Conservation (phyloP, 2,797 vertebrate species). For the Acanthiza pusilla region DNA sequence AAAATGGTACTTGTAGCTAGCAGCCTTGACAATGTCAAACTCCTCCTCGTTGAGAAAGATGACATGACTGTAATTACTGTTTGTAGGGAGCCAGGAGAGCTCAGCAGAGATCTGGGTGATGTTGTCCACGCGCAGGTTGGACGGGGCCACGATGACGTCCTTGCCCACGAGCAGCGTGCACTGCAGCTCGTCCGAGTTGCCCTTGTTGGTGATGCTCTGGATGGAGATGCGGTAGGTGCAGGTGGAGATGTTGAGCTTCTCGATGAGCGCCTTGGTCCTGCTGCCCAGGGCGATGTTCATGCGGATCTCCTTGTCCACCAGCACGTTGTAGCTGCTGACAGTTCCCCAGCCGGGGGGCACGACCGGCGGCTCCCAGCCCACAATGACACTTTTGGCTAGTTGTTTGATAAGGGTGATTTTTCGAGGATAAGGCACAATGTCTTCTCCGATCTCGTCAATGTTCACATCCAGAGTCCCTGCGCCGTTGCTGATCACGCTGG, state of each 20-base stretch:
- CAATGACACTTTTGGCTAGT: slow-evolving; percentile 96
- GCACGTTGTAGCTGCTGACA: slow-evolving; percentile 90
- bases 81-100: slow-evolving; percentile 94
- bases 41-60: slow-evolving; percentile 95
- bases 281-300: slow-evolving; percentile 86
- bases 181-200: slow-evolving; percentile 88
- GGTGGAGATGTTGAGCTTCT: slow-evolving; percentile 89
- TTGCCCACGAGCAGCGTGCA: slow-evolving; percentile 94
- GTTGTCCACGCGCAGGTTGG: slow-evolving; percentile 87
- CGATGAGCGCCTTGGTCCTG: slow-evolving; percentile 91
- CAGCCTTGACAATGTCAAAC: slow-evolving; percentile 88
- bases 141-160: slow-evolving; percentile 92
- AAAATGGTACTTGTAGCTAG: slow-evolving; percentile 91
- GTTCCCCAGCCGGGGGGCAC: slow-evolving; percentile 90
- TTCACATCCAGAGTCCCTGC: slow-evolving; percentile 86
- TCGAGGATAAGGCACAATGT: slow-evolving; percentile 98
- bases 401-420: slow-evolving; percentile 98
- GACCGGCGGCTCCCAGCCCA: slow-evolving; percentile 96
- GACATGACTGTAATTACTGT: slow-evolving; percentile 96
- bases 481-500: slow-evolving; percentile 75
- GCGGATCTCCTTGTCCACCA: slow-evolving; percentile 91
- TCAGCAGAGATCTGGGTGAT: slow-evolving; percentile 89
- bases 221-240: slow-evolving; percentile 90
- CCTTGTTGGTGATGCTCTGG: slow-evolving; percentile 89
- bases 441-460: slow-evolving; percentile 93